Evolutionary conservation across 2,888 invertebrate species (phyloP).

Genomic region (Drosophila gaucha): DNA sequence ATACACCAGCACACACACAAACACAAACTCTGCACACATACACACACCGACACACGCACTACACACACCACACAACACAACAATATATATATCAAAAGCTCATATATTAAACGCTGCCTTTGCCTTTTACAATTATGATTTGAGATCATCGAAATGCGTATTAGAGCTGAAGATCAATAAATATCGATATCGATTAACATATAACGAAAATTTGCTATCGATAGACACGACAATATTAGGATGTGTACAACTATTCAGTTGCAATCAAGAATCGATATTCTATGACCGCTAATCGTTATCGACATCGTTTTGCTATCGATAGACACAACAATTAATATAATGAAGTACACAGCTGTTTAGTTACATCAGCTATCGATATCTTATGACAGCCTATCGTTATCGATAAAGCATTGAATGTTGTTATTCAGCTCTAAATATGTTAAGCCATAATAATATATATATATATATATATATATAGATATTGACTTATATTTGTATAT

Average conservation of each 20-base stretch:
- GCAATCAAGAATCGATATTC: not conserved
- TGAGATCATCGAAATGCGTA: slow-evolving; percentile 9
- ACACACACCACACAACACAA: slow-evolving; percentile 12
- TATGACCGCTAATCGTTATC: not conserved
- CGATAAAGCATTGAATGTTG: no score
- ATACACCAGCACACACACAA: not conserved
- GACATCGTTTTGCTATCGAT: no score
- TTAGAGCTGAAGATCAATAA: slow-evolving; percentile 18
- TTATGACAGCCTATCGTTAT: not conserved
- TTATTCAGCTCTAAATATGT: slow-evolving; percentile 6
- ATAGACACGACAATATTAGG: not conserved
- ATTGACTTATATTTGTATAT: not conserved
- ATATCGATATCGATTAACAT: not conserved
- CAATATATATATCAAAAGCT: slow-evolving; percentile 10
- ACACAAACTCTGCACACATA: slow-evolving; percentile 11
- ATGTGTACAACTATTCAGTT: not conserved
- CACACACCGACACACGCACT: slow-evolving; percentile 4
- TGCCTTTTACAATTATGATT: slow-evolving; percentile 66
- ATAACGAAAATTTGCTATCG: no score
- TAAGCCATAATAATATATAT: not conserved
- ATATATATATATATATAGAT: not conserved
- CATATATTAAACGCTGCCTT: slow-evolving; percentile 59
- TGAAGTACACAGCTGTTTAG: not conserved
- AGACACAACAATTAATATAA: no score
- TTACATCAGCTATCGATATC: not conserved